Evolutionary conservation across 2,797 vertebrate species (phyloP), one percentile per base, ranked within the genome.

Genomic region (Sphaeramia orbicularis): DNA sequence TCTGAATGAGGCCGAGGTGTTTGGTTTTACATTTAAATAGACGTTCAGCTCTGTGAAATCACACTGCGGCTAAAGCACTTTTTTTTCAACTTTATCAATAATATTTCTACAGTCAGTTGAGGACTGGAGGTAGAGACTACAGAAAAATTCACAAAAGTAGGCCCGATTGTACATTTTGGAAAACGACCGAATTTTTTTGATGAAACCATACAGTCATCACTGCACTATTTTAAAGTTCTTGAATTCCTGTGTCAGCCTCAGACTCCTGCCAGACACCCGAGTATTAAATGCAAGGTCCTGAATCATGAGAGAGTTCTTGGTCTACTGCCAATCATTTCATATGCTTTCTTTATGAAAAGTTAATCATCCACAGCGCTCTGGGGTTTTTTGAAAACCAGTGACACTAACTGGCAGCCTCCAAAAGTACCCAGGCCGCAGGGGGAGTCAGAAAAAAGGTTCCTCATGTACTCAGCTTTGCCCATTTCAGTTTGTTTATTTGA

Each of bases 341-440:
- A 91, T 91, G 89, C 89, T 91, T 89, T 91, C 91, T 93, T 93
- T 91, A 92, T 92, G 89, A 91, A 90, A 91, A 87, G 80, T 91
- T 92, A 92, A 92, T 93, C 86, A 92, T 86, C 89, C 87, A 83
- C 86, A 92, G 90, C 87, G 91, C 88, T 84, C 80, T 56, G 75
- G 82, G 76, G 81, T 91, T 89, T 32, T 71, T 78, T 81, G 64
- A 81, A 71, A 90, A 70, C 80, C 78, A 90, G 74, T 81, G 86
- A 91, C 89, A 88, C 86, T 80, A 71, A 74, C 84, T 91, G 90
- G 91, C 88, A 88, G 85, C 41, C 42, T 47, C 51, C 48, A 44
- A 58, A 60, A 57, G 16, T 27, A 65, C 19, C 41, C 62, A 30
- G 76, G 67, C 67, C 43, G 27, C 84, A 43, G 32, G 62, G 62